phyloP scores from a whole-genome alignment of 2,888 invertebrate species.

The Nemoura dubitans region DNA sequence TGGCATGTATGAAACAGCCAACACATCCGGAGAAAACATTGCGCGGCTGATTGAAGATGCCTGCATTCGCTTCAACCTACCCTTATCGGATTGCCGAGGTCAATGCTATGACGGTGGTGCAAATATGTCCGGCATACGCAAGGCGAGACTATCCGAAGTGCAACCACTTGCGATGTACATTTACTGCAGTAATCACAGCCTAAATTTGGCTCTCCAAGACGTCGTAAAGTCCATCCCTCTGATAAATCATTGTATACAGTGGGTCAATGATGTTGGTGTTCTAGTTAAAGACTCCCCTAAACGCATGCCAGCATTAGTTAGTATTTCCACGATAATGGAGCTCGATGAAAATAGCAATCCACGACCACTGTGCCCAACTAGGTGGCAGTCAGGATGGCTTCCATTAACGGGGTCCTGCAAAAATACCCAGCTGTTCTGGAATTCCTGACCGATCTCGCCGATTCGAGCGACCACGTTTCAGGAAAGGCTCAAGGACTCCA shows the following conservation, averaged over 20 bases:
- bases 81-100: neutral
- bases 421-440: conserved; percentile 28
- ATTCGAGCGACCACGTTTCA: conserved; percentile 19
- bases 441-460: conserved; percentile 18
- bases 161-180: conserved; percentile 26
- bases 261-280: conserved; percentile 25
- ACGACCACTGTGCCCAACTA: conserved; percentile 35
- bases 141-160: neutral
- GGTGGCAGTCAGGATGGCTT: conserved; percentile 35
- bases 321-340: neutral
- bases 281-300: conserved; percentile 31
- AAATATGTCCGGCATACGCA: conserved; percentile 16
- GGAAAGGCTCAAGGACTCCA: conserved; percentile 24
- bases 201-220: conserved; percentile 38
- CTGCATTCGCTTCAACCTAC: conserved; percentile 21
- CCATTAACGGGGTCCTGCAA: conserved; percentile 21
- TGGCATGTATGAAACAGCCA: conserved; percentile 27
- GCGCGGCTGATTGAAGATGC: conserved; percentile 13
- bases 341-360: conserved; percentile 31
- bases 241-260: conserved; percentile 21
- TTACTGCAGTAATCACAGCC: conserved; percentile 28
- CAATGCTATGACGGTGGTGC: conserved; percentile 20
- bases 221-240: conserved; percentile 19
- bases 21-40: conserved; percentile 29
- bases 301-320: neutral